Conservation (phyloP, 2,888 invertebrate genomes). For the Erannis defoliaria region DNA sequence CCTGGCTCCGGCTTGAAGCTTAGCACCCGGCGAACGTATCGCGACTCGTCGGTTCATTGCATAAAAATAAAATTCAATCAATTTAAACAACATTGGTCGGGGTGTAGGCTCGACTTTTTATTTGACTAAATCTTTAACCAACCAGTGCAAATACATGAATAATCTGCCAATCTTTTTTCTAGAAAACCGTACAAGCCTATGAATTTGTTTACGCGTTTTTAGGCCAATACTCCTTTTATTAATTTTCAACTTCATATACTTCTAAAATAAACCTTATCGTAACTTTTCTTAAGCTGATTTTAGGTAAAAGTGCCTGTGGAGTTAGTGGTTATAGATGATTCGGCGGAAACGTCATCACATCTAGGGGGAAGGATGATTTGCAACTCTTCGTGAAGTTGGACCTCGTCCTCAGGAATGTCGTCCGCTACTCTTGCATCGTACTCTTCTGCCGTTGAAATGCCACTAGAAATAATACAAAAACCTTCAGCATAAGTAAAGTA, state of each 20-base stretch:
- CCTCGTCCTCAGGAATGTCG: slow-evolving; percentile 75
- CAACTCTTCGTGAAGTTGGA: slow-evolving; percentile 72
- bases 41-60: too few species aligned
- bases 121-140: slow-evolving; percentile 57
- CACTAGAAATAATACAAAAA: slow-evolving; percentile 50
- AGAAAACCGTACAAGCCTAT: slow-evolving; percentile 53
- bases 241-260: slow-evolving; percentile 50
- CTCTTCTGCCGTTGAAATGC: slow-evolving; percentile 61
- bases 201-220: slow-evolving; percentile 54
- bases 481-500: too few species aligned
- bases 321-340: slow-evolving; percentile 60
- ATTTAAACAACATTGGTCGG: slow-evolving; percentile 2
- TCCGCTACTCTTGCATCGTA: slow-evolving; percentile 63
- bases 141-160: slow-evolving; percentile 65
- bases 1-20: too few species aligned
- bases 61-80: too few species aligned
- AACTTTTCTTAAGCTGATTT: slow-evolving; percentile 20
- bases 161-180: slow-evolving; percentile 55
- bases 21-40: too few species aligned
- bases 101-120: slow-evolving; percentile 24
- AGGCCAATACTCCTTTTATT: slow-evolving; percentile 44
- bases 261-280: slow-evolving; percentile 24
- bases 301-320: slow-evolving; percentile 50
- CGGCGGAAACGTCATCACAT: slow-evolving; percentile 71
- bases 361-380: slow-evolving; percentile 79